Base-by-base conservation (phyloP, 2,113 vertebrate species). In the Aldabrachelys gigantea region DNA sequence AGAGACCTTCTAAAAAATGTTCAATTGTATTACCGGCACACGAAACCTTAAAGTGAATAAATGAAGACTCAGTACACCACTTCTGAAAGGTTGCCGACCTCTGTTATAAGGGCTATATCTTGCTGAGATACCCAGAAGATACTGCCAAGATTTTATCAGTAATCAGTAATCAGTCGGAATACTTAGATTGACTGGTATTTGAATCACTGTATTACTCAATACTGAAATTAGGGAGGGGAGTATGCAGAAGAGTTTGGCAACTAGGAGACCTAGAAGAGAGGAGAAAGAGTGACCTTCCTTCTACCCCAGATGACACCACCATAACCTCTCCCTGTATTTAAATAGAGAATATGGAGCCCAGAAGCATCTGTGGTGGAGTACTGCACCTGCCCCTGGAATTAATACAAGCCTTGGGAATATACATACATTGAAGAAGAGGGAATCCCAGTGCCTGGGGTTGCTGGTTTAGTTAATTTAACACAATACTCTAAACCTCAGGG, bases 351-450 rank as follows among this genome's bases (percentile, higher is more conserved):
- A 79, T 0, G 49, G n/a, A 78, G 52, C 65, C 8, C 25, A 0
- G 5, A 2, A 89, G 35, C 0, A 41, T 49, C 82, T 0, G 35
- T 47, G 65, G 13, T 2, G 0, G 12, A 56, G 79, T 11, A 38
- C 41, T 49, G n/a, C 92, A 88, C 35, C 80, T 54, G 52, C 83
- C 85, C 44, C 10, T 11, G 0, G 5, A 80, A 80, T 22, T 38
- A 35, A 38, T 1, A 6, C 1, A 0, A 38, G 35, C 2, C 3
- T 62, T 2, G 2, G 50, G 21, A 25, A 49, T 69, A 50, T 38
- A 31, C 0, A 1, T 29, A 56, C 50, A 19, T 0, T 1, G 62
- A 8, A 62, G 44, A 35, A 72, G 2, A 16, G 9, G 11, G 0
- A 10, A 17, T 17, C 49, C 4, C 19, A 72, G 6, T 14, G 35